Percentiles rank a stretch among this genome's conserved stretches.
These are phyloP conservation scores for Lasioglossum leucozonium DNA, from an alignment of 2,888 invertebrate genomes.

Conservation along the genomic window DNA sequence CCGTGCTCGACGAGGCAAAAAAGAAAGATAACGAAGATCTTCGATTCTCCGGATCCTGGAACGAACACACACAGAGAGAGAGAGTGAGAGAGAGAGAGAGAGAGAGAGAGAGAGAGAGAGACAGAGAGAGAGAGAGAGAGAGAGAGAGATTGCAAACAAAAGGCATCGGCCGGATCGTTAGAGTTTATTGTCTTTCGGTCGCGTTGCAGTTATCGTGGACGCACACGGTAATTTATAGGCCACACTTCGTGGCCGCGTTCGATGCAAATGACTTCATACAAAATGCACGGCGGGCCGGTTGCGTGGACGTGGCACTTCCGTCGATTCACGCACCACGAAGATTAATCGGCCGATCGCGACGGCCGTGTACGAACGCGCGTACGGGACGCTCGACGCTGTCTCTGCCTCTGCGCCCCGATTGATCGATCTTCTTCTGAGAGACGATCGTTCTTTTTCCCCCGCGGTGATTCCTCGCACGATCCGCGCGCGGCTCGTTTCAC, in stretches of 20 bases:
- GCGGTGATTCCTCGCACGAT: conserved; percentile 30
- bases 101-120: neutral
- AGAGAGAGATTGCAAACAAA: neutral
- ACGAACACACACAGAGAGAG: neutral
- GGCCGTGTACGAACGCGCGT: conserved; percentile 32
- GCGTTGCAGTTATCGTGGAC: conserved; percentile 58
- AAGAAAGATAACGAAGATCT: neutral
- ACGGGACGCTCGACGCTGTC: conserved; percentile 13
- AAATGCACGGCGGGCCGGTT: conserved; percentile 62
- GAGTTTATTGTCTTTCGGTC: conserved; percentile 50
- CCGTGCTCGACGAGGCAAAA: neutral
- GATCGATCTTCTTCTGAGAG: conserved; percentile 22
- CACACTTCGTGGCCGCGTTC: conserved; percentile 57
- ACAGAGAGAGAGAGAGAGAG: too few species aligned
- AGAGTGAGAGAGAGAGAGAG: too few species aligned
- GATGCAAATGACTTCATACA: conserved; percentile 71
- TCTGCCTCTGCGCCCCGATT: neutral
- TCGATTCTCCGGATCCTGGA: neutral
- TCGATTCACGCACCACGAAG: conserved; percentile 70
- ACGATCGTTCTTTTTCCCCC: conserved; percentile 24
- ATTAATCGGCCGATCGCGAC: conserved; percentile 66
- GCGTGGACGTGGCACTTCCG: conserved; percentile 72
- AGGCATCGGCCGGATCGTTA: conserved; percentile 4
- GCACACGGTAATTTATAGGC: conserved; percentile 67
- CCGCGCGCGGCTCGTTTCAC: conserved; percentile 15